Conservation (phyloP, 2,797 vertebrate species). For the Melanotaenia trifasciata region DNA sequence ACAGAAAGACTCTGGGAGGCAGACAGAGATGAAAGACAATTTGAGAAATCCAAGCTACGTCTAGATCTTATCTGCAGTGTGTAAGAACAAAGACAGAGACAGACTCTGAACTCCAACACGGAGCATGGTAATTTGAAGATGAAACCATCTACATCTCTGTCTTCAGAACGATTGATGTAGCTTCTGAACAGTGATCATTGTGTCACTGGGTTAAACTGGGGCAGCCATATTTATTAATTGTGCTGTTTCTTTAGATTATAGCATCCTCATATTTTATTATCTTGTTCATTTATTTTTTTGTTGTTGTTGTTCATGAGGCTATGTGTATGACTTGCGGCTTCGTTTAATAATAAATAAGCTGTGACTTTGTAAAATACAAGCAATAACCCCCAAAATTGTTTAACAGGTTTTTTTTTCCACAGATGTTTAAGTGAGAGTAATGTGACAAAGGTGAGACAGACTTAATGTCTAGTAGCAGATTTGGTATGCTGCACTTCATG, state of each 20-base stretch:
- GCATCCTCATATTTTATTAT: constrained; percentile 41
- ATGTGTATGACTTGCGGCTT: neutral
- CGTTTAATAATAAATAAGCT: constrained; percentile 7
- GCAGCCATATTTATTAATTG: constrained; percentile 52
- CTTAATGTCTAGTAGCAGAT: constrained; percentile 1
- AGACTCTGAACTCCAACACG: constrained; percentile 66
- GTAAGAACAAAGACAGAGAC: constrained; percentile 72
- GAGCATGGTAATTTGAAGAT: constrained; percentile 71
- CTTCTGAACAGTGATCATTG: constrained; percentile 43
- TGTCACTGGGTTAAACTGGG: constrained; percentile 49
- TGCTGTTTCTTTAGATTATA: constrained; percentile 19
- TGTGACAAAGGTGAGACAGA: constrained; percentile 12
- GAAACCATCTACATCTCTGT: constrained; percentile 65
- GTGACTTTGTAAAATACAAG: constrained; percentile 10
- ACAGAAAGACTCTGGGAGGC: constrained; percentile 61
- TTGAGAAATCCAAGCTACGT: constrained; percentile 77
- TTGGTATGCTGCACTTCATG: neutral
- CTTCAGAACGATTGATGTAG: constrained; percentile 62
- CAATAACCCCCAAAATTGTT: neutral
- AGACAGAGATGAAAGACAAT: constrained; percentile 72
- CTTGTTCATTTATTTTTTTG: constrained; percentile 23
- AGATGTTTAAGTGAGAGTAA: neutral
- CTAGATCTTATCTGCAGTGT: constrained; percentile 76
- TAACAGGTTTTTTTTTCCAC: neutral
- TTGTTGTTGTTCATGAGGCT: constrained; percentile 5